These are phyloP conservation scores for Aleiodes alternator DNA, from an alignment of 2,888 invertebrate species.

Conservation along the genomic window DNA sequence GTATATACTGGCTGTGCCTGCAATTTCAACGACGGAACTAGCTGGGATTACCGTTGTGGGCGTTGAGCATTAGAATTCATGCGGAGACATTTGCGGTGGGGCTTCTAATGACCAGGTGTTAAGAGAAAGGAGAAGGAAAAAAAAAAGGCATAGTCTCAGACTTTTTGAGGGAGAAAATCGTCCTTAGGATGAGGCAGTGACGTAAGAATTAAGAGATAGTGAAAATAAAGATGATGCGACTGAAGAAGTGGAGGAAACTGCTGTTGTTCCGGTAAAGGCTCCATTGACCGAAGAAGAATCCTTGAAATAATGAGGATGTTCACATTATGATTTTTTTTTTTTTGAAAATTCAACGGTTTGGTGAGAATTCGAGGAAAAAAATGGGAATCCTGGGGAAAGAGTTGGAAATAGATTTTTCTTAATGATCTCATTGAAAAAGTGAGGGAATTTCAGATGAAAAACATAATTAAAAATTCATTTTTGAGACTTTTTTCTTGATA, in stretches of 20 bases:
- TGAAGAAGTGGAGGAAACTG: slow-evolving; percentile 47
- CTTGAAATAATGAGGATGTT: slow-evolving; percentile 21
- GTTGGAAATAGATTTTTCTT: no score
- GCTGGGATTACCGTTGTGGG: slow-evolving; percentile 66
- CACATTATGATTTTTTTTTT: not conserved
- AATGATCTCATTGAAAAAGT: no score
- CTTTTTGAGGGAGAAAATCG: slow-evolving; percentile 35
- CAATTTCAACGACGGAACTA: slow-evolving; percentile 59
- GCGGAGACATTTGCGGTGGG: slow-evolving; percentile 74
- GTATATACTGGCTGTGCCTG: slow-evolving; percentile 13
- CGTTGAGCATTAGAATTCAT: slow-evolving; percentile 73
- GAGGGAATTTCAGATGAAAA: no score
- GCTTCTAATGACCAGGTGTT: slow-evolving; percentile 73
- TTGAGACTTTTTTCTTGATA: no score
- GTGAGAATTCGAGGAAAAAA: no score
- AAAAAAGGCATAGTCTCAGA: slow-evolving; percentile 37
- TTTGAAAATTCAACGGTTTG: no score
- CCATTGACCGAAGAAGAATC: slow-evolving; percentile 41
- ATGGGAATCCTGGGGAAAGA: no score
- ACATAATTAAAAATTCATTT: no score
- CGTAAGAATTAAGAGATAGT: no score
- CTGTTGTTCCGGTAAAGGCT: slow-evolving; percentile 16
- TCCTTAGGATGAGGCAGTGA: slow-evolving; percentile 40
- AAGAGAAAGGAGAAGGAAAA: slow-evolving; percentile 58
- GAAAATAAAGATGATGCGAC: slow-evolving; percentile 14